These are phyloP conservation scores for Cyaniris semiargus DNA, from an alignment of 2,888 invertebrate species.

Conservation along the genomic window DNA sequence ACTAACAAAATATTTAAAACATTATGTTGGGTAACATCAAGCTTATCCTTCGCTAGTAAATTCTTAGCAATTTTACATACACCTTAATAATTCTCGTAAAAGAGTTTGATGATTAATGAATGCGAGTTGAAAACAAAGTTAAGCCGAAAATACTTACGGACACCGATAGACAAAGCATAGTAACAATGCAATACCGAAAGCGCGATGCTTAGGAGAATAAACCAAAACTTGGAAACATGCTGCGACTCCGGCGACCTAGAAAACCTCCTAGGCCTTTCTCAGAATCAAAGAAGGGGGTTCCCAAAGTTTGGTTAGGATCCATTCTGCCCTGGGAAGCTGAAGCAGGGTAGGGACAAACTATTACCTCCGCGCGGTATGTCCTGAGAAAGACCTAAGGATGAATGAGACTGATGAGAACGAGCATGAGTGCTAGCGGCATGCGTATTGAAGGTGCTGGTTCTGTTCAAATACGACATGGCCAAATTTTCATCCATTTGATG, in stretches of 20 bases:
- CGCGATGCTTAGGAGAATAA: slow-evolving; percentile 65
- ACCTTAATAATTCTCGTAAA: background rate
- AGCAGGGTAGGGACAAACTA: slow-evolving; percentile 70
- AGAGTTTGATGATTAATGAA: slow-evolving; percentile 24
- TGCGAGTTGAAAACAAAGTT: slow-evolving; percentile 12
- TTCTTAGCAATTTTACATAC: background rate
- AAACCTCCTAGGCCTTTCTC: slow-evolving; percentile 78
- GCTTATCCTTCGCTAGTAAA: background rate
- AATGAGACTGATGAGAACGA: slow-evolving; percentile 74
- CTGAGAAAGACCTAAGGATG: slow-evolving; percentile 81
- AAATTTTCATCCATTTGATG: background rate
- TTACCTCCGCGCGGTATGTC: slow-evolving; percentile 76
- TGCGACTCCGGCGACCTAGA: slow-evolving; percentile 76
- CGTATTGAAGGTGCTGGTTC: slow-evolving; percentile 59
- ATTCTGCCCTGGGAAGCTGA: slow-evolving; percentile 69
- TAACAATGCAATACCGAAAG: slow-evolving; percentile 60
- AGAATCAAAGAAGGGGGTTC: slow-evolving; percentile 61
- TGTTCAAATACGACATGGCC: slow-evolving; percentile 27
- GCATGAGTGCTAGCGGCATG: slow-evolving; percentile 72
- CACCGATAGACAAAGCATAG: slow-evolving; percentile 46
- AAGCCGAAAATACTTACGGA: slow-evolving; percentile 42
- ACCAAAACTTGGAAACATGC: slow-evolving; percentile 81
- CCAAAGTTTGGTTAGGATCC: slow-evolving; percentile 75
- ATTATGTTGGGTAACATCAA: background rate
- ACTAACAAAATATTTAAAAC: background rate